Base-by-base conservation (phyloP, 2,888 invertebrate species). In the Stenodema calcarata region DNA sequence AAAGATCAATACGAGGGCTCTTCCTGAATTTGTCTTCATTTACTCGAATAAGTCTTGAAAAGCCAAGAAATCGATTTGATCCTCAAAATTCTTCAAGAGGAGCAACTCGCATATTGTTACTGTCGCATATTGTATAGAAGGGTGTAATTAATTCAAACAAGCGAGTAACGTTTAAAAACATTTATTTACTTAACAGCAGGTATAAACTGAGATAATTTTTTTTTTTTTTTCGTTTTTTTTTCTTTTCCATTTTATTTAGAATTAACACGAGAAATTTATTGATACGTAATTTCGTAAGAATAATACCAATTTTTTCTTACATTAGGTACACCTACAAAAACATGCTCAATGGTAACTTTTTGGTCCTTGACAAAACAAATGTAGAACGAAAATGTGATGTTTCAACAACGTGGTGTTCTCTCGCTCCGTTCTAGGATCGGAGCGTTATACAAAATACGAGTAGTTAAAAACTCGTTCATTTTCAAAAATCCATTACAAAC, bases 171-270 rank as follows among this genome's bases (percentile, higher is more conserved):
- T 80, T 80, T 82, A 42, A 42, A 82, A 82, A 82, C 82, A 82
- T 82, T 82, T 82, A 82, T 82, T 82, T 41, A 27, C 82, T 69
- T 69, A 69, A 82, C 82, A 82, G 30, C 82, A 70, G 69, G 82
- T 82, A 82, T 82, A 82, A 82, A 82, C 62, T 30, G 82, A 41
- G 41, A 62, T 30, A 44, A 41, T 82, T 69, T 69, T 6, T 69
- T 41, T 73, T 30, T 73, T 14, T 70, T 28, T 73, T 30, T 41
- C 35, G 4, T 73, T 35, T 73, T 73, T 12, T 11, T 69, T 69
- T 4, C 12, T 44, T 78, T 76, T n/a, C n/a, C 12, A 79, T 23
- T 50, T 54, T 54, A 54, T 62, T 62, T 47, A 50, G 28, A 80
- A 80, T 42, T 44, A 44, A 50, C 50, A 80, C 54, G 30, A 54